phyloP scores from a whole-genome alignment of 2,888 invertebrate species.

The Cryptops parisi region DNA sequence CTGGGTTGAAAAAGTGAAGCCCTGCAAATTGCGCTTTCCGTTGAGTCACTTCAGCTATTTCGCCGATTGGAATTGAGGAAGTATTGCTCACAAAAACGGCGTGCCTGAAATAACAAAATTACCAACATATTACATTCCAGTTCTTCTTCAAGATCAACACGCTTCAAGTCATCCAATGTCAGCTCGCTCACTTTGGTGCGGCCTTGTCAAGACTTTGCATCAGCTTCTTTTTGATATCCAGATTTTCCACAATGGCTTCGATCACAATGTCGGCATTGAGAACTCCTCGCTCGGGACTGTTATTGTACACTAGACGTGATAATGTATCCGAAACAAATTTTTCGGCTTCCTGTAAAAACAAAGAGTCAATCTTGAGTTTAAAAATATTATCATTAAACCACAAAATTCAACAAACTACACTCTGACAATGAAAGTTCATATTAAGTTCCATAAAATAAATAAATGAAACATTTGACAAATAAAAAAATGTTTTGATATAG shows the following conservation, averaged over 20 bases:
- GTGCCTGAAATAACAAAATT: slow-evolving; percentile 38
- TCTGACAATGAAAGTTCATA: no score
- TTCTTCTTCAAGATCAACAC: no score
- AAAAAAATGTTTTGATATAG: no score
- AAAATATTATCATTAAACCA: no score
- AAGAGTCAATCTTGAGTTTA: not conserved
- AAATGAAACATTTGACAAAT: no score
- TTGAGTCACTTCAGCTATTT: slow-evolving; percentile 54
- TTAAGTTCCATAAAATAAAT: no score
- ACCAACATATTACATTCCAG: not conserved
- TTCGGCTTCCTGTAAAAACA: slow-evolving; percentile 38
- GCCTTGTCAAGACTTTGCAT: slow-evolving; percentile 53
- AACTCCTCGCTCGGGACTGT: slow-evolving; percentile 45
- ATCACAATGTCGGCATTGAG: slow-evolving; percentile 58
- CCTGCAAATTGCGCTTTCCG: slow-evolving; percentile 59
- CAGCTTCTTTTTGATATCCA: slow-evolving; percentile 58
- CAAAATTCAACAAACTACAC: no score
- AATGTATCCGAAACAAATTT: slow-evolving; percentile 47
- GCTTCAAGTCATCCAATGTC: no score
- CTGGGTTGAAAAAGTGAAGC: slow-evolving; percentile 84
- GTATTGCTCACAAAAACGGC: slow-evolving; percentile 80
- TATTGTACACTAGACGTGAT: slow-evolving; percentile 44
- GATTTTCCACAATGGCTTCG: slow-evolving; percentile 74
- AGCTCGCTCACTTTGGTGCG: slow-evolving; percentile 21
- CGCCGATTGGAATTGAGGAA: slow-evolving; percentile 67